Percentiles rank a stretch among this genome's conserved stretches.
These are phyloP conservation scores for Solenopsis invicta DNA, from an alignment of 1,140 invertebrate genomes.

Conservation along the genomic window DNA sequence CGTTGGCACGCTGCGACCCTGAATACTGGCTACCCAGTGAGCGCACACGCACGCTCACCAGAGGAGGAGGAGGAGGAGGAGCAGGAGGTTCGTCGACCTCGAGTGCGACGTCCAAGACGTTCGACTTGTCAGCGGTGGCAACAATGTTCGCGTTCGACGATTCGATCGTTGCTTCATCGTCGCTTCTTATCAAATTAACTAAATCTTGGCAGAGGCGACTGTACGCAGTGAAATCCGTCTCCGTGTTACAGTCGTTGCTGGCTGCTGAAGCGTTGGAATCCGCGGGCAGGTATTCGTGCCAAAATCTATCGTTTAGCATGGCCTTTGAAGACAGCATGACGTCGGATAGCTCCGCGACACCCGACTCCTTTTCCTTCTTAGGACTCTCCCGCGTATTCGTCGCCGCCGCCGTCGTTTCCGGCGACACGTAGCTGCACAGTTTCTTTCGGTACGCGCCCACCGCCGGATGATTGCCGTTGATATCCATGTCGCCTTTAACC, in stretches of 20 bases:
- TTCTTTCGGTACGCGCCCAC: slow-evolving; percentile 52
- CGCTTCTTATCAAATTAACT: slow-evolving; percentile 67
- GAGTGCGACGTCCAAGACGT: background rate
- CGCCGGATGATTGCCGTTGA: slow-evolving; percentile 67
- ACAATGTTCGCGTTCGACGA: background rate
- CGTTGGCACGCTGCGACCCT: background rate
- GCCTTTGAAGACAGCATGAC: slow-evolving; percentile 33
- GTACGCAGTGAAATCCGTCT: slow-evolving; percentile 71
- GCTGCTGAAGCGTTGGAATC: slow-evolving; percentile 41
- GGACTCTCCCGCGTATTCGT: background rate
- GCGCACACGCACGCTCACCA: background rate
- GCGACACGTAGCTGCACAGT: slow-evolving; percentile 45
- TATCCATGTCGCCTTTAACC: slow-evolving; percentile 42
- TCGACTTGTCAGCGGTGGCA: background rate
- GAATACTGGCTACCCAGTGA: slow-evolving; percentile 45
- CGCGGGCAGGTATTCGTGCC: slow-evolving; percentile 51
- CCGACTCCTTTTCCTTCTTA: background rate
- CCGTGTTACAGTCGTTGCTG: slow-evolving; percentile 21
- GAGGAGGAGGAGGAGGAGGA: no score
- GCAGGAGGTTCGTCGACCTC: slow-evolving; percentile 3
- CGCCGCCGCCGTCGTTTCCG: background rate
- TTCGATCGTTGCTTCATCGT: slow-evolving; percentile 20
- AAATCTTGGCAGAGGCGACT: slow-evolving; percentile 73
- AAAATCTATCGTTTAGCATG: slow-evolving; percentile 55
- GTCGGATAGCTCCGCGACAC: background rate